Evolutionary conservation across 1,140 invertebrate species (phyloP), one percentile per base, ranked within the genome.

Genomic region (Euura lappo): DNA sequence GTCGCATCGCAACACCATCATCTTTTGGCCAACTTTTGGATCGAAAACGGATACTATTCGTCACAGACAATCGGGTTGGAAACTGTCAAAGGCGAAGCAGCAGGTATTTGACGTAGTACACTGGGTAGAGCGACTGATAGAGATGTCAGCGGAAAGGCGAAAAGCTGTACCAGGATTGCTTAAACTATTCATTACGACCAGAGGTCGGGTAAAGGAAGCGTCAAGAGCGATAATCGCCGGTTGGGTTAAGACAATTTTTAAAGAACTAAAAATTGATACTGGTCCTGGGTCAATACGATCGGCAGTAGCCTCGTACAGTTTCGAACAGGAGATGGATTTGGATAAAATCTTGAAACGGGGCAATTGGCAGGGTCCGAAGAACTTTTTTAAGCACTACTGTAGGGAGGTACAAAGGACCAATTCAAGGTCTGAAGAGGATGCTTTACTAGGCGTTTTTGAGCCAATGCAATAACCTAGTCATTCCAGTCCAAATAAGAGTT

Each of bases 31-130:
- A 6, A 6, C n/a, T 2, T 85, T 82, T 76, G 81, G 81, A 2
- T 85, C 82, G 4, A 84, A 84, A 74, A 84, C 83, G 2, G 84
- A 84, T 71, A 75, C 68, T 4, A n/a, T 13, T 1, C 72, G 68
- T 13, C 70, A 80, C 66, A 65, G 76, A 71, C 83, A 85, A 71
- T 84, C 82, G 44, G 81, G 79, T 6, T 86, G 82, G 80, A 74
- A 72, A 5, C 70, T 86, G 3, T 74, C 76, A 72, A 79, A 60
- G 3, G 1, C 44, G n/a, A 43, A 65, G 11, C 5, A 71, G 2
- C 43, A 5, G 44, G 68, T 28, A 10, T 72, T 75, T 68, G 67
- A 72, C 43, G 6, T 72, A 10, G 68, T 75, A 3, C 3, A 44
- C 3, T 72, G 74, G 71, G 45, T 75, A 28, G 68, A 70, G 44